Conservation (phyloP, 2,797 vertebrate species). For the Sebastes dallii region DNA sequence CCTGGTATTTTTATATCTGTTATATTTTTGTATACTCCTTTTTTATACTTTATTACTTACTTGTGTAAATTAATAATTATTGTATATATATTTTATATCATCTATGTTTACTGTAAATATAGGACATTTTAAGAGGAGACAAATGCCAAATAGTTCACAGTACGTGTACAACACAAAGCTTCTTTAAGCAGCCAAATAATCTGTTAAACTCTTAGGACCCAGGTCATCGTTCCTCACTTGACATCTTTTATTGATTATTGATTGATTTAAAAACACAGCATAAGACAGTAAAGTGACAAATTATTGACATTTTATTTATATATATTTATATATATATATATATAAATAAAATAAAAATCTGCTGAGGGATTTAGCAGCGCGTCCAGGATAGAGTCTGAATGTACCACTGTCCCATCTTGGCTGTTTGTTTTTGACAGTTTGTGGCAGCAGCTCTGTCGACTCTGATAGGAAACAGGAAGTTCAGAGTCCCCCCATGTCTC, state of each 20-base stretch:
- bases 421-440: not conserved
- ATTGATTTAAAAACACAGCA: not conserved
- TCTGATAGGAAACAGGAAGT: slow-evolving; percentile 55
- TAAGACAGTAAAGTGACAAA: not conserved
- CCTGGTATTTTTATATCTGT: too few species aligned
- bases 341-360: not conserved
- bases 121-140: not conserved
- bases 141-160: not conserved
- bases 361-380: accelerated
- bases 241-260: not conserved
- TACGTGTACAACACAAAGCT: too few species aligned
- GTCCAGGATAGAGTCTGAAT: too few species aligned
- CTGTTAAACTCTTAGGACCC: not conserved
- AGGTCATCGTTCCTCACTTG: not conserved
- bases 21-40: too few species aligned
- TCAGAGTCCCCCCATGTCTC: slow-evolving; percentile 28
- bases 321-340: too few species aligned
- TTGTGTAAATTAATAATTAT: not conserved
- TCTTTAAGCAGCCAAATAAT: too few species aligned
- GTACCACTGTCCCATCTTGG: not conserved
- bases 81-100: not conserved
- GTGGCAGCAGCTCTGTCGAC: slow-evolving; percentile 4
- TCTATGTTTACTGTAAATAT: not conserved
- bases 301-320: too few species aligned
- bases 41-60: too few species aligned